These are phyloP conservation scores for Acronicta psi DNA, from an alignment of 2,888 invertebrate species.

Conservation along the genomic window DNA sequence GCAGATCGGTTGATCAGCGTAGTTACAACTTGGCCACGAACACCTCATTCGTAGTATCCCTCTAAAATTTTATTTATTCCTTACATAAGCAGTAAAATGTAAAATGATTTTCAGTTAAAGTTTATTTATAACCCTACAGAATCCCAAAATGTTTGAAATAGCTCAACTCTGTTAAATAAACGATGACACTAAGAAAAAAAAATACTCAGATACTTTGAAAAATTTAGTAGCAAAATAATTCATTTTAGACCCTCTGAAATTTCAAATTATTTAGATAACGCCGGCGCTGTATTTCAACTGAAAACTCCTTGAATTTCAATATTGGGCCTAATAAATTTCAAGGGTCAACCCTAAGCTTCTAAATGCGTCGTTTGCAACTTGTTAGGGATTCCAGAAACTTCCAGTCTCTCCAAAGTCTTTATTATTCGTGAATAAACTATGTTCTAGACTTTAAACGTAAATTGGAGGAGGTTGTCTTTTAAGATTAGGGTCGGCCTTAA, in stretches of 20 bases:
- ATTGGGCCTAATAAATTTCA: conserved; percentile 21
- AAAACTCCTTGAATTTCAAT: conserved; percentile 24
- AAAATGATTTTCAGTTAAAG: too few relatives aligned
- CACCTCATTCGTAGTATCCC: too few relatives aligned
- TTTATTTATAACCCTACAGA: too few relatives aligned
- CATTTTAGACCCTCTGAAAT: background rate
- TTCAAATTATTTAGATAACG: conserved; percentile 6
- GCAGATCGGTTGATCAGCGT: too few relatives aligned
- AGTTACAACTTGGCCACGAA: too few relatives aligned
- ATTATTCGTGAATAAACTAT: conserved; percentile 18
- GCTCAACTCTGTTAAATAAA: too few relatives aligned
- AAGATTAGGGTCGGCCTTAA: background rate
- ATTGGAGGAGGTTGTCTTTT: conserved; percentile 17
- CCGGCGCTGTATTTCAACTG: conserved; percentile 7
- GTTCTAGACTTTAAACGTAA: conserved; percentile 18
- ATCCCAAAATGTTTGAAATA: too few relatives aligned
- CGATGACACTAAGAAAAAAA: too few relatives aligned
- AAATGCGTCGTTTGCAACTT: conserved; percentile 22
- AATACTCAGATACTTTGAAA: too few relatives aligned
- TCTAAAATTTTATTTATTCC: too few relatives aligned
- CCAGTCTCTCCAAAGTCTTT: conserved; percentile 1
- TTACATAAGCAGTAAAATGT: too few relatives aligned
- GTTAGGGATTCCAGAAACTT: conserved; percentile 26
- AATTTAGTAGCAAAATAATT: too few relatives aligned
- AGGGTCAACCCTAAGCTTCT: conserved; percentile 31